Evolutionary conservation across 37 sponge, comb jelly and placozoan genomes (phyloP), one percentile per base, ranked within the genome.

Genomic region (Cliona cf. orientalis): DNA sequence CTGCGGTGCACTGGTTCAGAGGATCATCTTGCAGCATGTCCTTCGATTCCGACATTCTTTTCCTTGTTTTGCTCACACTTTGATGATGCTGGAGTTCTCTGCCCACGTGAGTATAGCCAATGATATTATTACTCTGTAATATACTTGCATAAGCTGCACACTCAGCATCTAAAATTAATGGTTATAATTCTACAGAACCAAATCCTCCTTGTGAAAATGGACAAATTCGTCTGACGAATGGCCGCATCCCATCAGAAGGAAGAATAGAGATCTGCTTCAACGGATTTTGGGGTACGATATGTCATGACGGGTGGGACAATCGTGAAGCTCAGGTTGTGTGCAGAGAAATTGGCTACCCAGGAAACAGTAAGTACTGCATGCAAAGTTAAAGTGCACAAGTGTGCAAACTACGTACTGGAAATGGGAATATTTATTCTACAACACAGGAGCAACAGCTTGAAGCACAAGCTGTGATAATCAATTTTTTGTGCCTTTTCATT

Each of bases 251-350:
- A 1, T 45, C 43, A 40, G 81, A 80, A 58, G 81, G 81, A 2
- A 26, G 78, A 22, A 60, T 85, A 32, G 86, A 85, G 32, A 42
- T 85, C 21, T 85, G 74, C 71, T 77, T 38, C 66, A 76, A 75
- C 45, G 78, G 71, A 6, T n/a, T 36, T 38, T 85, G 86, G 86
- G 86, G 86, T 17, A 77, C 78, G 19, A 60, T 85, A 32, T 85
- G 86, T 26, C 81, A 80, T 36, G 29, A 68, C 21, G 71, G 69
- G 1, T 85, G 79, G 86, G 71, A 32, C 26, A 5, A 26, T 19
- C 0, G 21, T 5, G 79, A 67, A 9, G 79, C 79, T 38, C 14
- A 66, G 2, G 86, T 85, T 1, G 71, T 85, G 31, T 80, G 81
- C 71, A 17, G 71, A 41, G 55, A 69, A 58, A 31, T 80, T 5